These are phyloP conservation scores for Apostichopus californicus DNA, from an alignment of 35 echinoderm and acorn worm species.

Conservation along the genomic window DNA sequence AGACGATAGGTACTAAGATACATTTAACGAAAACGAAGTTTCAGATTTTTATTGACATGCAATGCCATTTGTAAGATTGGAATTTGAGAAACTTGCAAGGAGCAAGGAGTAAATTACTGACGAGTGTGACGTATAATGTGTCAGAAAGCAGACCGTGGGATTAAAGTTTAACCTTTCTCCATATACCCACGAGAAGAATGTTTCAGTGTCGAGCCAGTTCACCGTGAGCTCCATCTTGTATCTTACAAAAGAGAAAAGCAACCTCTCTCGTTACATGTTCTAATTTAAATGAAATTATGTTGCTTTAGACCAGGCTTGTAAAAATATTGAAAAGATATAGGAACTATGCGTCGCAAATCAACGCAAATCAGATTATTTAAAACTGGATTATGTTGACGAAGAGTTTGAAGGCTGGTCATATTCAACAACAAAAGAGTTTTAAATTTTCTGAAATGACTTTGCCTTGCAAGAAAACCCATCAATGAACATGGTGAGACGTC, in stretches of 20 bases:
- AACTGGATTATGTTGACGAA: no score
- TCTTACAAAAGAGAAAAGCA: not conserved
- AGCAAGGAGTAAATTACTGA: not conserved
- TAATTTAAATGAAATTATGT: not conserved
- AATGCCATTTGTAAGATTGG: conserved; percentile 31
- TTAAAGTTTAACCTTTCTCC: not conserved
- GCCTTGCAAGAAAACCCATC: no score
- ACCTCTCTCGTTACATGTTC: not conserved
- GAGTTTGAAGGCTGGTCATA: no score
- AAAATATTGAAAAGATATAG: no score
- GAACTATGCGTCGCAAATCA: no score
- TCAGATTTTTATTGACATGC: conserved; percentile 8
- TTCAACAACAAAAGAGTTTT: no score
- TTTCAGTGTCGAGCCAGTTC: not conserved
- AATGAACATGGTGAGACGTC: no score
- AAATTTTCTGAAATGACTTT: no score
- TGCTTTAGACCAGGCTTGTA: not conserved
- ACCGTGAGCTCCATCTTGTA: not conserved
- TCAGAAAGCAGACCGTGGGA: not conserved
- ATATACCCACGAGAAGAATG: not conserved
- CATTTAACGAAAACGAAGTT: conserved; percentile 1
- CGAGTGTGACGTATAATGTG: not conserved
- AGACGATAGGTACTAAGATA: not conserved
- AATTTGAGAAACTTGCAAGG: conserved; percentile 35
- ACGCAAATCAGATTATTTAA: no score